Percentiles rank a stretch among this genome's conserved stretches.
Conservation (phyloP, 2,888 invertebrate genomes). For the Spatulosminthurus flaviceps region DNA sequence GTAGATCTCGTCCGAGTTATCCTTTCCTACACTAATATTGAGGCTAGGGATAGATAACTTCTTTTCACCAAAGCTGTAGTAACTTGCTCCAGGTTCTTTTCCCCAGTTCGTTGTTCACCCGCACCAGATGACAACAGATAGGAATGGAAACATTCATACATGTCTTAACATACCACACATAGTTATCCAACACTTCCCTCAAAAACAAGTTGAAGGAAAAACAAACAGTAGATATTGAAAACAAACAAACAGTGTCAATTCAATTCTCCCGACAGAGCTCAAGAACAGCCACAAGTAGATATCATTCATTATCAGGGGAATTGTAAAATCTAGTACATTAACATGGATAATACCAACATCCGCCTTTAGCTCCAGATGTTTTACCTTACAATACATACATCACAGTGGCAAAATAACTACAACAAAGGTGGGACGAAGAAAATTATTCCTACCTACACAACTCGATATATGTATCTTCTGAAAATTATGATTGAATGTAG, state of each 20-base stretch:
- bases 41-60: neutral
- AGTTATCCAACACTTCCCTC: neutral
- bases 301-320: no score
- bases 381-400: no score
- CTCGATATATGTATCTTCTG: no score
- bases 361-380: no score
- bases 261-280: neutral
- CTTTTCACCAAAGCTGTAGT: neutral
- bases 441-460: no score
- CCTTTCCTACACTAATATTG: no score
- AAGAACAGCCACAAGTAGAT: neutral
- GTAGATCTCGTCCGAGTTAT: no score
- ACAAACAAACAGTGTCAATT: neutral
- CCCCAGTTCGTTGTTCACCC: neutral
- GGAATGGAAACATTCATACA: neutral
- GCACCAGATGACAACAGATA: neutral
- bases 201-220: neutral
- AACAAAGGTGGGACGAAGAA: no score
- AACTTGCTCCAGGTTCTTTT: neutral
- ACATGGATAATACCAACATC: no score
- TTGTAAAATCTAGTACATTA: no score
- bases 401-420: no score
- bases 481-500: no score
- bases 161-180: neutral
- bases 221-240: neutral